Evolutionary conservation across 1,140 invertebrate genomes (phyloP).

Genomic region (Bicyclus anynana): DNA sequence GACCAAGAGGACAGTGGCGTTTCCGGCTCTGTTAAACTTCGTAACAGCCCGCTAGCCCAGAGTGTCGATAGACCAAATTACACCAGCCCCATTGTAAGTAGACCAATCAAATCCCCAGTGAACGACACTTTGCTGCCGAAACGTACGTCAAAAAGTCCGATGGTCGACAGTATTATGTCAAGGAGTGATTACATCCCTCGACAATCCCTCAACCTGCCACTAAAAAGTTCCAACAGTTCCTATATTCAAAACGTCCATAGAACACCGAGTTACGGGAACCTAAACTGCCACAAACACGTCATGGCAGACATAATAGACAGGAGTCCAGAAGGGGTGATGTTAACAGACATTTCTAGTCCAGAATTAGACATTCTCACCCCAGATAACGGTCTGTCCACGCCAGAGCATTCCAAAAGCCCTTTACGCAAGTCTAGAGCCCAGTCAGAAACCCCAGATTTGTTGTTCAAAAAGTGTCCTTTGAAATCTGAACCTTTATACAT

Average conservation of each 20-base stretch:
- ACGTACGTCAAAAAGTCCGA: conserved; percentile 71
- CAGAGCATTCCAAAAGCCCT: conserved; percentile 58
- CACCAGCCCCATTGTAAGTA: conserved; percentile 47
- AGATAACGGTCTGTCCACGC: conserved; percentile 68
- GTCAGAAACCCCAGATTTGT: conserved; percentile 60
- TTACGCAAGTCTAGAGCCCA: conserved; percentile 49
- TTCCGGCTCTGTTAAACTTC: conserved; percentile 57
- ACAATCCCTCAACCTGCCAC: conserved; percentile 69
- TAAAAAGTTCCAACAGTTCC: conserved; percentile 71
- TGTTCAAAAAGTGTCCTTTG: conserved; percentile 60
- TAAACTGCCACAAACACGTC: conserved; percentile 53
- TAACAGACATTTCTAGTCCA: conserved; percentile 78
- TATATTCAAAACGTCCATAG: conserved; percentile 63
- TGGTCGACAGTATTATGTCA: conserved; percentile 75
- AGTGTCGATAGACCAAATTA: conserved; percentile 36
- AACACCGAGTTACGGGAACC: conserved; percentile 57
- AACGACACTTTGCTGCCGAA: conserved; percentile 48
- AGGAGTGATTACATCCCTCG: conserved; percentile 69
- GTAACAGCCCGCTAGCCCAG: conserved; percentile 58
- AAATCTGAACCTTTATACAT: conserved; percentile 59
- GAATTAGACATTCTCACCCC: conserved; percentile 79
- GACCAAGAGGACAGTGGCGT: conserved; percentile 79
- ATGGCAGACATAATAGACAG: conserved; percentile 66
- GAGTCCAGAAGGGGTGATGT: conserved; percentile 73
- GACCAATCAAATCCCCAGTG: conserved; percentile 55